Conservation (phyloP, 2,797 vertebrate genomes). For the Sebastes alutus region DNA sequence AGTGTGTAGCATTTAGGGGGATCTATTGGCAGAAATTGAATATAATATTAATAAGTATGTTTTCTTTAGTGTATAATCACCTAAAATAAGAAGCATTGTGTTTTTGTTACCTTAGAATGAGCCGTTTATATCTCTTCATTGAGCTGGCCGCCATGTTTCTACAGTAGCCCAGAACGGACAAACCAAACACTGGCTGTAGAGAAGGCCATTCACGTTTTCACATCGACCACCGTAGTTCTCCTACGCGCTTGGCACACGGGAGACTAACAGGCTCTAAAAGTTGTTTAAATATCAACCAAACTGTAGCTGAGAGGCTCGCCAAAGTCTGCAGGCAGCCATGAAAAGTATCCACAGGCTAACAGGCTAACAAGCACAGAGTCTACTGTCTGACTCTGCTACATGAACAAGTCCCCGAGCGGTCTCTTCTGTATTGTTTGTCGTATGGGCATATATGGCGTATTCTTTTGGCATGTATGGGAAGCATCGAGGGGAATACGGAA, state of each 20-base stretch:
- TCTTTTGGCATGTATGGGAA: not conserved
- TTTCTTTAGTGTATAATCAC: no score
- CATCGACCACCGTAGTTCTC: no score
- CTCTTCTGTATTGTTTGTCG: not conserved
- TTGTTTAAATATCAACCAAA: not conserved
- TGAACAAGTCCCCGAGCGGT: not conserved
- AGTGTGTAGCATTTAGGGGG: no score
- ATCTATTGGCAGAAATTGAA: no score
- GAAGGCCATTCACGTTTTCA: no score
- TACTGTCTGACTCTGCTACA: not conserved
- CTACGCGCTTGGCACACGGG: no score
- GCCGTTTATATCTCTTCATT: no score
- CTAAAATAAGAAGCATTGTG: no score
- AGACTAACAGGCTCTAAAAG: not conserved
- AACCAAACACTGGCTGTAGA: fast-evolving
- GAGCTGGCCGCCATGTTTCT: no score
- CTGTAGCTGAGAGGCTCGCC: not conserved
- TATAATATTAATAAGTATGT: no score
- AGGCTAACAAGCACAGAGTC: not conserved
- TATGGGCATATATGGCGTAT: not conserved
- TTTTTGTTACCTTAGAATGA: no score
- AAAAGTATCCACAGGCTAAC: not conserved
- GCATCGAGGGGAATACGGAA: not conserved
- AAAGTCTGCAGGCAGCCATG: not conserved
- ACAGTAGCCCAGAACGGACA: no score